Percentiles rank a stretch among this genome's conserved stretches.
phyloP scores from a whole-genome alignment of 2,888 invertebrate species.

The Pristionchus fissidentatus region DNA sequence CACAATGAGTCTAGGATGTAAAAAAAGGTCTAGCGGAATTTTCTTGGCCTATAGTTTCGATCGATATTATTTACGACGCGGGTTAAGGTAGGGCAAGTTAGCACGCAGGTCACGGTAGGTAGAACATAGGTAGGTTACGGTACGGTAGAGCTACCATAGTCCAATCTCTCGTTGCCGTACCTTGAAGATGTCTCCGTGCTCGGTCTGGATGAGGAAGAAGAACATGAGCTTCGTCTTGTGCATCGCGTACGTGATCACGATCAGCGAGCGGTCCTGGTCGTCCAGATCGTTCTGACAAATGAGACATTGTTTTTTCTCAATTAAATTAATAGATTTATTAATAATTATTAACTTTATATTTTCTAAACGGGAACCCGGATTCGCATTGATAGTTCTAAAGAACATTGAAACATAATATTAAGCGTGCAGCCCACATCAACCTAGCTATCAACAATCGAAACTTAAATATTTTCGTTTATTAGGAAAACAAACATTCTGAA shows the following conservation, averaged over 20 bases:
- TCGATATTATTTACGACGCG: neutral
- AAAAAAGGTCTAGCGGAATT: neutral
- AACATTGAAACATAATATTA: too few species aligned
- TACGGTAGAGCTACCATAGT: too few species aligned
- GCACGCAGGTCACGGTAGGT: too few species aligned
- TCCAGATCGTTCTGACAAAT: conserved; percentile 89
- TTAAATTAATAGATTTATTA: neutral
- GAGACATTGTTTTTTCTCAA: too few species aligned
- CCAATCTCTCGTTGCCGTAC: too few species aligned
- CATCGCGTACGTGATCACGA: conserved; percentile 98
- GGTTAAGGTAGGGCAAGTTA: neutral
- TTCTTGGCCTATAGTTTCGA: neutral
- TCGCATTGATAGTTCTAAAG: too few species aligned
- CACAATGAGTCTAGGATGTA: neutral
- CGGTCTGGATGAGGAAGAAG: conserved; percentile 98
- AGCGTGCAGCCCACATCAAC: too few species aligned
- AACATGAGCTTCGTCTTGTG: conserved; percentile 99
- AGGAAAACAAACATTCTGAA: too few species aligned
- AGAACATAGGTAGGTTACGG: too few species aligned
- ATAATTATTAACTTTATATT: neutral
- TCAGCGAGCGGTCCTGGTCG: conserved; percentile 98
- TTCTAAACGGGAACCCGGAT: neutral
- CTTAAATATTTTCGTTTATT: too few species aligned
- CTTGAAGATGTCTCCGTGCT: conserved; percentile 97
- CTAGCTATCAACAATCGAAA: too few species aligned